Evolutionary conservation across 2,797 vertebrate species (phyloP).

Genomic region (Lepidocolaptes lacrymiger): DNA sequence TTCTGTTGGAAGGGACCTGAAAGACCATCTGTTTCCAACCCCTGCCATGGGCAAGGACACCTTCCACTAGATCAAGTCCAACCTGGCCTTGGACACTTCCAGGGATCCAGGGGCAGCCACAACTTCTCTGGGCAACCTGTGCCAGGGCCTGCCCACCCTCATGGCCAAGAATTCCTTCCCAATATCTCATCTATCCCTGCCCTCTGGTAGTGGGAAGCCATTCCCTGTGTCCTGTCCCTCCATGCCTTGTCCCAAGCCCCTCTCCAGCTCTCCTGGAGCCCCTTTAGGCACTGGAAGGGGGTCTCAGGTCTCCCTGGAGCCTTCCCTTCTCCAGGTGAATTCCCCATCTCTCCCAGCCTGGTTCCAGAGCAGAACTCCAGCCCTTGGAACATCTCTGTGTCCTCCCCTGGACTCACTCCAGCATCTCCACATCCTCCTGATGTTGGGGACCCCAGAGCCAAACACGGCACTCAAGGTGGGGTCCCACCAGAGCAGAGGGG

Average conservation of each 20-base stretch:
- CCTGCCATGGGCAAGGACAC: too few relatives aligned
- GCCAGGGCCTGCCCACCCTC: too few relatives aligned
- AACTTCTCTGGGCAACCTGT: neutral
- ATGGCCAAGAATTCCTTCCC: neutral
- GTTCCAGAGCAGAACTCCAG: neutral
- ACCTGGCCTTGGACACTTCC: too few relatives aligned
- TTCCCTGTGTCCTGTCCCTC: neutral
- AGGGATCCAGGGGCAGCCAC: neutral
- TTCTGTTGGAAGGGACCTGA: too few relatives aligned
- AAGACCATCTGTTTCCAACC: too few relatives aligned
- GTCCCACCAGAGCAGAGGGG: neutral
- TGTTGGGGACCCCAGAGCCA: neutral
- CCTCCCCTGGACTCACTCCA: neutral
- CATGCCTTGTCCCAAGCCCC: neutral
- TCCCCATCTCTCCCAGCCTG: neutral
- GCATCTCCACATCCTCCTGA: rapidly evolving
- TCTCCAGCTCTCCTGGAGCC: neutral
- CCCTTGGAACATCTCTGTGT: rapidly evolving
- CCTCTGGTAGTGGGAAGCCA: neutral
- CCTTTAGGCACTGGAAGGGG: neutral
- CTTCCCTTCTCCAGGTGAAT: neutral
- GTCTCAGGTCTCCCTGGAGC: neutral
- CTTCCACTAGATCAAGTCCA: too few relatives aligned
- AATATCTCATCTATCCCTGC: rapidly evolving
- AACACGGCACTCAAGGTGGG: neutral